Base-by-base conservation (phyloP, 2,113 vertebrate genomes). In the Chloroceryle aenea region DNA sequence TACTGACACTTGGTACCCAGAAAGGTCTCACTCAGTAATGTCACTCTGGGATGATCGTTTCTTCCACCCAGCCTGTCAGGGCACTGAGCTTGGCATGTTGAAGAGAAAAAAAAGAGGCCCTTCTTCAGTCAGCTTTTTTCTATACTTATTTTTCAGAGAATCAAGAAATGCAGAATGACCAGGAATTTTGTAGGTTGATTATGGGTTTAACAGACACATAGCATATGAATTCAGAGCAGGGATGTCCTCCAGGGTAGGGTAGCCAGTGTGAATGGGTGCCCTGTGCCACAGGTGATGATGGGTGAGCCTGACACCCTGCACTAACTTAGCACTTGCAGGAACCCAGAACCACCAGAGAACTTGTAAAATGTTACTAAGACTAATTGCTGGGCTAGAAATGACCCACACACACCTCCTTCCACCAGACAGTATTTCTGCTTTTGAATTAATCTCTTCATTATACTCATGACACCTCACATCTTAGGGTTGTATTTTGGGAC, bases 391-490 rank as follows among this genome's bases (percentile, higher is more conserved):
- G 22, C 13, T 84, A 38, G 14, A 90, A 29, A 4, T 3, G 16
- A 14, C 8, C 1, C 18, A 8, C 14, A 25, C 22, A 50, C 22
- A 14, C 3, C 20, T 1, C 3, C 50, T 26, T 16, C 50, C 50
- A 52, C 26, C 13, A 0, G 1, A 14, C 4, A 15, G 19, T 38
- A 58, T 12, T 71, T 48, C 48, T n/a, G 27, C 27, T 14, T 34
- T 36, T 16, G 50, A 27, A 10, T 4, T 2, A 32, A 40, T 3
- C 25, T 67, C 48, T 27, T 66, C 27, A 15, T 29, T 12, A 58
- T 3, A 43, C 1, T 1, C 0, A 1, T 8, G 20, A 14, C 3
- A 42, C 6, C 12, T 36, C 50, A 22, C 14, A 8, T 32, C 48
- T 47, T 7, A 26, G 56, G 45, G n/a, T 26, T 36, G 21, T 13